Conservation (phyloP, 1,140 invertebrate species). For the Drosophila ohnishii region DNA sequence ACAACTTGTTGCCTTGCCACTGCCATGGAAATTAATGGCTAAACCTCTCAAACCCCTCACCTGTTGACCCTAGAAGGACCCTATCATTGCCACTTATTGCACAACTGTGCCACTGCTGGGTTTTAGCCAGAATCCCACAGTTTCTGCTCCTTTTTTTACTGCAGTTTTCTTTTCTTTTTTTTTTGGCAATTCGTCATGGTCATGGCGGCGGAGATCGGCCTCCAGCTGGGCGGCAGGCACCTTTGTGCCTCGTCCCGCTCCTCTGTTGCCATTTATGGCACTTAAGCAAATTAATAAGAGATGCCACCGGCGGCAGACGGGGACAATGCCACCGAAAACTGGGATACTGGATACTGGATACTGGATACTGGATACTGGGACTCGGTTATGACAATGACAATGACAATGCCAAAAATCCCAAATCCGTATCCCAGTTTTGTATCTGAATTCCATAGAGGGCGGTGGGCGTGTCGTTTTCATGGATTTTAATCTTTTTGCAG, state of each 20-base stretch:
- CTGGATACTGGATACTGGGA: conserved; percentile 1
- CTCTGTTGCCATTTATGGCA: conserved; percentile 70
- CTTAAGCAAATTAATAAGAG: conserved; percentile 80
- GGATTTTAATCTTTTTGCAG: conserved; percentile 59
- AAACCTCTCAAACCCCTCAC: background rate
- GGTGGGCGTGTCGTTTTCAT: conserved; percentile 49
- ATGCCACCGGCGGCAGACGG: conserved; percentile 36
- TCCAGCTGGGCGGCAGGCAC: conserved; percentile 66
- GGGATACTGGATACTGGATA: conserved; percentile 18
- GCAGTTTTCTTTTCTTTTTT: conserved; percentile 20
- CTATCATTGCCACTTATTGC: conserved; percentile 25
- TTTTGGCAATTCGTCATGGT: conserved; percentile 73
- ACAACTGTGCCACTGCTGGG: conserved; percentile 10
- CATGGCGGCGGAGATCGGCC: conserved; percentile 31
- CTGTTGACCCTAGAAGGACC: background rate
- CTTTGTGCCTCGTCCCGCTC: conserved; percentile 43
- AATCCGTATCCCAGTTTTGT: conserved; percentile 12
- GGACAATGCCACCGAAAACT: conserved; percentile 41
- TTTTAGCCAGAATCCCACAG: conserved; percentile 28
- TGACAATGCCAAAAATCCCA: conserved; percentile 10
- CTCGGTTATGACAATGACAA: conserved; percentile 6
- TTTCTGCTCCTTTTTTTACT: background rate
- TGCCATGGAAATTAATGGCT: conserved; percentile 5
- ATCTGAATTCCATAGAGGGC: conserved; percentile 8
- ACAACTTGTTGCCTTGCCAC: conserved; percentile 11